A percentile compares a stretch with the other conserved stretches of the same genome.
Evolutionary conservation across 92 coral and sea anemone genomes (phyloP).

Genomic region (Pocillopora grandis): DNA sequence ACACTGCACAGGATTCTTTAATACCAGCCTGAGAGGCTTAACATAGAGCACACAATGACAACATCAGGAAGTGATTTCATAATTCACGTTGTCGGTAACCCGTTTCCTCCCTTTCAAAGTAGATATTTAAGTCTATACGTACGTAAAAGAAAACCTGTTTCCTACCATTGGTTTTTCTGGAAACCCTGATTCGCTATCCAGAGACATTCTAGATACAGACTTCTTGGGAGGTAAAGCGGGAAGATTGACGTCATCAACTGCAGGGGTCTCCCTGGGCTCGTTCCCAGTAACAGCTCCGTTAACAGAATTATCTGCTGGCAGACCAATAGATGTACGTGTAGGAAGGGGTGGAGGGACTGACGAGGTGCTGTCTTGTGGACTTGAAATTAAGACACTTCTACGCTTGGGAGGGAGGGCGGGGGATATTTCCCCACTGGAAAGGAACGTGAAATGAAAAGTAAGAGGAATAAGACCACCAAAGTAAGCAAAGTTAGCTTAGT

Average conservation of each 20-base stretch:
- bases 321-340: conserved; percentile 42
- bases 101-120: no score
- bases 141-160: not conserved
- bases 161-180: conserved; percentile 22
- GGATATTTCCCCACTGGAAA: conserved; percentile 19
- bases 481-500: no score
- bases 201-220: conserved; percentile 41
- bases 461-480: no score
- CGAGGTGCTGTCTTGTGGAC: conserved; percentile 2
- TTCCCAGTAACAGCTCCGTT: conserved; percentile 10
- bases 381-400: conserved; percentile 29
- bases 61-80: no score
- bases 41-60: no score
- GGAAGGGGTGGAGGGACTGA: conserved; percentile 53
- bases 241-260: conserved; percentile 8
- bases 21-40: no score
- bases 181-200: conserved; percentile 4
- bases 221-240: conserved; percentile 46
- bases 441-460: not conserved
- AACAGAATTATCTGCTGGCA: conserved; percentile 15
- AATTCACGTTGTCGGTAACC: no score
- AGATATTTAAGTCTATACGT: not conserved
- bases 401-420: conserved; percentile 55
- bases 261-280: not conserved
- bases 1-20: no score